These are phyloP conservation scores for Escarpia spicata DNA, from an alignment of 2,888 invertebrate species.

Conservation along the genomic window DNA sequence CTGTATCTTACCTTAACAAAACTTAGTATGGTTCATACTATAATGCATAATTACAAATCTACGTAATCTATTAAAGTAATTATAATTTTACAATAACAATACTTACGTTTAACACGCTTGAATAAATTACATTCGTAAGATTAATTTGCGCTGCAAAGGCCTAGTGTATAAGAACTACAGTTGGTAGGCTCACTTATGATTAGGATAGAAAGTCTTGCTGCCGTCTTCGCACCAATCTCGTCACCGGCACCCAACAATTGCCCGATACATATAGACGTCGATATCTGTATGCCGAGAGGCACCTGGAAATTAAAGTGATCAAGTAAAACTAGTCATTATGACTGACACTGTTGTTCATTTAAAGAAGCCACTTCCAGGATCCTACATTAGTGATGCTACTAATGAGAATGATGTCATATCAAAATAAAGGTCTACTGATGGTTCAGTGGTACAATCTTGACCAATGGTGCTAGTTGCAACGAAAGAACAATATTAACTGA, in stretches of 20 bases:
- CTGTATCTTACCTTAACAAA: no score
- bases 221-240: neutral
- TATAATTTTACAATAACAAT: no score
- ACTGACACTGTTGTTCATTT: neutral
- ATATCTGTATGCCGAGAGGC: neutral
- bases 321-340: neutral
- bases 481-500: neutral
- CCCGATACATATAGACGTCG: neutral
- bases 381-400: neutral
- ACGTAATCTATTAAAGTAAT: no score
- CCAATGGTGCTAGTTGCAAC: neutral
- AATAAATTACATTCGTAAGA: no score
- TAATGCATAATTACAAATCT: no score
- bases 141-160: no score
- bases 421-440: neutral
- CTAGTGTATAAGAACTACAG: neutral
- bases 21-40: no score
- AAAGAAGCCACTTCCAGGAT: neutral
- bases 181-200: constrained; percentile 1
- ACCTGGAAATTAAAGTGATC: neutral
- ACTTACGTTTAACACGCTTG: no score
- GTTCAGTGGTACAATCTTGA: no score
- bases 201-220: neutral
- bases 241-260: neutral
- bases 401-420: neutral